Evolutionary conservation across 2,113 vertebrate genomes (phyloP), one percentile per base, ranked within the genome.

Genomic region (Ptilonorhynchus violaceus): DNA sequence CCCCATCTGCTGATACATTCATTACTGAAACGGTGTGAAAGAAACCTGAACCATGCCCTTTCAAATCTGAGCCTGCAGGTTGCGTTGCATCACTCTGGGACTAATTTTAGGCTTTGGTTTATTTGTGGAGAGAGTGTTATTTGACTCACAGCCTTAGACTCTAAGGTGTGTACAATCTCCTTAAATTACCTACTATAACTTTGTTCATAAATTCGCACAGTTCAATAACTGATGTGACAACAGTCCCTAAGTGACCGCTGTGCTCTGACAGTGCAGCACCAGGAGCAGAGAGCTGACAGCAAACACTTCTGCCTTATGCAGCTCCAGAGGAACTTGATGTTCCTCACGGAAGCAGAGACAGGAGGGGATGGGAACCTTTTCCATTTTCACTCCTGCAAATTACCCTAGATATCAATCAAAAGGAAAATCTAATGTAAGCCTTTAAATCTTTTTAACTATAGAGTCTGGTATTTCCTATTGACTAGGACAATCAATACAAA

Each of bases 341-440:
- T 91, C 70, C 85, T 80, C 39, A 9, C 20, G 4, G 11, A 70
- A 56, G 39, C 78, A 53, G 69, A 59, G 79, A 21, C 3, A 69
- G 70, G 49, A 80, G 25, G 55, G 37, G 42, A 41, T 44, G 52
- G 81, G 62, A 67, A 59, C 62, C 17, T 66, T 35, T 74, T 42
- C 84, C 24, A 2, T 77, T 89, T 88, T 63, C 37, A 69, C 35
- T 41, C 31, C 67, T 33, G 28, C 58, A 41, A 55, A 84, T 88
- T 20, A 67, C 52, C 75, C 78, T 35, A 63, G 59, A 31, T 63
- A 93, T 58, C 79, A 77, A 70, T 83, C 85, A 80, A 49, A 63
- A 83, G 28, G 73, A 23, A 92, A 92, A 95, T 67, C 85, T 85
- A 91, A 86, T 85, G n/a, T 33, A 92, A 92, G 41, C 52, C 64